Base-by-base conservation (phyloP, 2,888 invertebrate genomes). In the Xylocampa areola region DNA sequence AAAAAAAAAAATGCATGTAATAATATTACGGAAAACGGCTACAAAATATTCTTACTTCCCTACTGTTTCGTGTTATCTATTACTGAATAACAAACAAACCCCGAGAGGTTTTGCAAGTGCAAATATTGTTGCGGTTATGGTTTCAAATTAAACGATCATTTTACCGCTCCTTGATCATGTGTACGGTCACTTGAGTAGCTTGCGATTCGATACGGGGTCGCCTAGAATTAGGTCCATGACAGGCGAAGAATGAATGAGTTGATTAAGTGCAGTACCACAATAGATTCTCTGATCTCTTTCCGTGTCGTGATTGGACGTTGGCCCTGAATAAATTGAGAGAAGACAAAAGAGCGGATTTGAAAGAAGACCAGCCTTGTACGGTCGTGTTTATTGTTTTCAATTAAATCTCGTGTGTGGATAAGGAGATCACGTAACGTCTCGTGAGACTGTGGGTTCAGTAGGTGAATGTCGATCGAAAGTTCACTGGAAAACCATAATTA, bases 251-350 rank as follows among this genome's bases (percentile, higher is more conserved):
- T 57, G 27, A 62, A 62, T 55, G 45, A 43, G 19, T 61, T 67
- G 36, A 53, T 52, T 53, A 53, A 54, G 37, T 59, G 29, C 10
- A 33, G 44, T 30, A 29, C 32, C 10, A 67, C 66, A 67, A 67
- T 45, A 43, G 45, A 40, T 27, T 52, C 41, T 48, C 57, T 55
- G 44, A 44, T 57, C 68, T 47, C 55, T 68, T 75, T 82, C 79
- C 76, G 81, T 61, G 44, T 85, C 82, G 84, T 85, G 83, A 80
- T 62, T 57, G 50, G 60, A 62, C 58, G 30, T 33, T 59, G 73
- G 72, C 77, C 80, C 54, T 77, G 79, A 74, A 66, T 48, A 35
- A 69, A 81, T 68, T 51, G 74, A 82, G 77, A 85, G 82, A 81
- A 81, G 70, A 64, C 52, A 73, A 73, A 55, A 59, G 62, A 51